Evolutionary conservation across 2,888 invertebrate genomes (phyloP), one percentile per base, ranked within the genome.

Genomic region (Teleogryllus oceanicus): DNA sequence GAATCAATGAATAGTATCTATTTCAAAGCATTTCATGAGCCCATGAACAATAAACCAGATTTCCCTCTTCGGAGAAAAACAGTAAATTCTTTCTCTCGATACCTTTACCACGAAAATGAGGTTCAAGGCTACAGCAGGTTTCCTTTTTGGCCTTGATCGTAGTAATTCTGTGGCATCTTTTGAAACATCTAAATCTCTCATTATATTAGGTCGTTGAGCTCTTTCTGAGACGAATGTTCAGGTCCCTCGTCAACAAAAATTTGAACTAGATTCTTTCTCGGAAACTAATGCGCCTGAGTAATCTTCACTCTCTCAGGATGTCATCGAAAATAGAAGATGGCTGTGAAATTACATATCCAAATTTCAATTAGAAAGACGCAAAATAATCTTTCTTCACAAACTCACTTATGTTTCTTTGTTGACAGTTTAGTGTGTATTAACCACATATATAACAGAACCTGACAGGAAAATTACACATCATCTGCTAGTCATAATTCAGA

Each of bases 161-260:
- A 62, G 74, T n/a, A 62, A n/a, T 62, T 62, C n/a, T 2, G 74
- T 3, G 2, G 74, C 74, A 62, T 62, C 3, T 62, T 62, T 62
- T 62, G 74, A 62, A 62, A 62, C 2, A 62, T 3, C 74, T 62
- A 62, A 62, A 62, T 62, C 3, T 62, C 74, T 62, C n/a, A n/a
- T n/a, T n/a, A n/a, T 62, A 2, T 3, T 62, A 18, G 74, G 74
- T 62, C 74, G 24, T 24, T 24, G 24, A 24, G 24, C 24, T 24
- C 24, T 24, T 2, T 24, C 2, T 62, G 74, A 62, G 74, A n/a
- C 2, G 2, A 62, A 16, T 18, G 3, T 62, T n/a, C 2, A 62
- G 74, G 74, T 62, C n/a, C 74, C 74, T 62, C 74, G 74, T 62
- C 74, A 62, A 62, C 74, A 62, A 2, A 62, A 62, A 62, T 62